These are phyloP conservation scores for Lacanobia oleracea DNA, from an alignment of 2,888 invertebrate genomes.

Conservation along the genomic window DNA sequence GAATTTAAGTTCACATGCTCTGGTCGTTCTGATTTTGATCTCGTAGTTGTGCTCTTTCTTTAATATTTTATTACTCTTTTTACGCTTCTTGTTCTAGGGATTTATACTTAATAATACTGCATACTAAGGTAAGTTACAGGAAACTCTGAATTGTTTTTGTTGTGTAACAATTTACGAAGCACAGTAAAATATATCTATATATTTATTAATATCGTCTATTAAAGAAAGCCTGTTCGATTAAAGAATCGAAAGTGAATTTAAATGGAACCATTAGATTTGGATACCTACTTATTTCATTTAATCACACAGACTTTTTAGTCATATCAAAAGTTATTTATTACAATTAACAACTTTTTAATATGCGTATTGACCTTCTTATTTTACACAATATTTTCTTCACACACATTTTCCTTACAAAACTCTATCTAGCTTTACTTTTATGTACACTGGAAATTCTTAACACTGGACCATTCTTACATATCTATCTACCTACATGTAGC, in stretches of 20 bases:
- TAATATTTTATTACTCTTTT: conserved; percentile 18
- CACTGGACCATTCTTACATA: background rate
- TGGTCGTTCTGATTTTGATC: background rate
- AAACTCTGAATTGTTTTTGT: background rate
- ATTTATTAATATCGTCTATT: background rate
- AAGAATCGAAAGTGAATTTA: background rate
- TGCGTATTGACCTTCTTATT: too few species aligned
- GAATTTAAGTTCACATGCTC: background rate
- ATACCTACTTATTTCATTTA: background rate
- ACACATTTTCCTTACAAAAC: background rate
- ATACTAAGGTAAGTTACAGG: background rate
- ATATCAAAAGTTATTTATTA: too few species aligned
- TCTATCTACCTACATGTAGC: background rate
- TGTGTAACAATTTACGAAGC: too few species aligned
- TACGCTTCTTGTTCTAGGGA: background rate
- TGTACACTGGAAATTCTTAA: background rate
- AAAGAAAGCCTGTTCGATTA: background rate
- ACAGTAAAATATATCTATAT: too few species aligned
- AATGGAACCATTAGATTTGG: too few species aligned
- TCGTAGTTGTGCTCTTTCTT: background rate
- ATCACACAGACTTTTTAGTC: too few species aligned
- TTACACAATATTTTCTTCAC: background rate
- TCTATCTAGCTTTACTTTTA: background rate
- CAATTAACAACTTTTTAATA: too few species aligned
- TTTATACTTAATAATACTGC: background rate